Base-by-base conservation (phyloP, 1,140 invertebrate species). In the Anastrepha obliqua region DNA sequence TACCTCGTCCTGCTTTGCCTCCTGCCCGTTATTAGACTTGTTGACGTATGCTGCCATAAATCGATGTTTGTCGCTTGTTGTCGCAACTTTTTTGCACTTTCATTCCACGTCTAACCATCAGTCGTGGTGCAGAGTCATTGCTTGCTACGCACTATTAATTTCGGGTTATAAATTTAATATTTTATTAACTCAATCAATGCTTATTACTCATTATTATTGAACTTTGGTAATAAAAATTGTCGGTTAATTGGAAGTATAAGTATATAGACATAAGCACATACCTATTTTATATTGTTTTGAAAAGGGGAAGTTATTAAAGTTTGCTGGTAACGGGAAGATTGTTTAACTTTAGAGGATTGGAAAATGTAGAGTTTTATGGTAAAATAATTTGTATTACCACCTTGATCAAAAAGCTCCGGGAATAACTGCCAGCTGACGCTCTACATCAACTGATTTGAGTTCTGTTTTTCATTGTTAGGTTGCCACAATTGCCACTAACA, bases 201-300 rank as follows among this genome's bases (percentile, higher is more conserved):
- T 74, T 74, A 74, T 74, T 74, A 42, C 67, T 74, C 67, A 74
- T 74, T 74, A 74, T 44, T 74, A 74, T 74, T 74, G 67, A 74
- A 74, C 67, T 74, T 74, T 39, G 67, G 67, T 17, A 74, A 74
- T 74, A 74, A 74, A 74, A 74, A 74, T 74, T 74, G 67, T 74
- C 67, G 67, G 13, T 74, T 74, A 74, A 74, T 74, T 74, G 67
- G 42, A 74, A 74, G 39, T 67, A 74, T 74, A 42, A 6, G 42
- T 2, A 74, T 74, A 7, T 47, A 3, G 13, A 44, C 44, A 47
- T 74, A 55, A 2, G 4, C 1, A 29, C 42, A 17, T 47, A 42
- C 20, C 4, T 0, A 47, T 8, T 44, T 8, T 55, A 8, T 17
- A 74, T n/a, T 3, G 6, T 74, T 74, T 67, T 67, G 39, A 44